A percentile compares a stretch with the other conserved stretches of the same genome.
phyloP scores from a whole-genome alignment of 2,888 invertebrate genomes.

The Rotaria macrura region DNA sequence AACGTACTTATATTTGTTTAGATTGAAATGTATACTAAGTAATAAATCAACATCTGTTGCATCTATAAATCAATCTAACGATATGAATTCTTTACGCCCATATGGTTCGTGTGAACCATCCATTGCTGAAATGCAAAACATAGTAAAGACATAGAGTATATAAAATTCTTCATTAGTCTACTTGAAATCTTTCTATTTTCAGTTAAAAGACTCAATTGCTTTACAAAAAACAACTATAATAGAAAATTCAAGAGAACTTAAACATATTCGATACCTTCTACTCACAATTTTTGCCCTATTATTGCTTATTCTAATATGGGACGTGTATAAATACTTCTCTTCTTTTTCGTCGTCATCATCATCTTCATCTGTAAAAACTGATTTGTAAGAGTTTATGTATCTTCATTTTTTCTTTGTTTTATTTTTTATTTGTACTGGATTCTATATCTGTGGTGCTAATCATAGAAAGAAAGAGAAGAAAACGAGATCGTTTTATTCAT shows the following conservation, averaged over 20 bases:
- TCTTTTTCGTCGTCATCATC: neutral
- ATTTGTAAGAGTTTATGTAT: neutral
- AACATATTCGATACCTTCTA: neutral
- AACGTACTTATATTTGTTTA: neutral
- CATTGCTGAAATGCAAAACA: neutral
- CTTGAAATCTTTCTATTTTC: neutral
- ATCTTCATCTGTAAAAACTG: neutral
- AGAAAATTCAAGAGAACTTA: neutral
- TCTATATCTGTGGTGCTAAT: neutral
- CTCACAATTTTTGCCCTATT: neutral
- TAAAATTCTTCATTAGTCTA: neutral
- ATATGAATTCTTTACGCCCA: neutral
- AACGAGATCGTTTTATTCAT: neutral
- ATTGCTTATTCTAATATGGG: neutral
- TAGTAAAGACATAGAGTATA: neutral
- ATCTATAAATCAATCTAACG: neutral
- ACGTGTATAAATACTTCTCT: neutral
- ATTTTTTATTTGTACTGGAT: neutral
- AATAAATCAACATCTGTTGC: neutral
- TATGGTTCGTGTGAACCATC: neutral
- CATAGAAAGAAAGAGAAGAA: neutral
- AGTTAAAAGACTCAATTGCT: neutral
- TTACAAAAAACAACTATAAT: neutral
- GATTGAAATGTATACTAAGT: neutral
- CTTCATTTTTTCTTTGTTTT: neutral